Percentiles rank a stretch among this genome's conserved stretches.
Conservation (phyloP, 1,140 invertebrate genomes). For the Lutraria rhynchaena region DNA sequence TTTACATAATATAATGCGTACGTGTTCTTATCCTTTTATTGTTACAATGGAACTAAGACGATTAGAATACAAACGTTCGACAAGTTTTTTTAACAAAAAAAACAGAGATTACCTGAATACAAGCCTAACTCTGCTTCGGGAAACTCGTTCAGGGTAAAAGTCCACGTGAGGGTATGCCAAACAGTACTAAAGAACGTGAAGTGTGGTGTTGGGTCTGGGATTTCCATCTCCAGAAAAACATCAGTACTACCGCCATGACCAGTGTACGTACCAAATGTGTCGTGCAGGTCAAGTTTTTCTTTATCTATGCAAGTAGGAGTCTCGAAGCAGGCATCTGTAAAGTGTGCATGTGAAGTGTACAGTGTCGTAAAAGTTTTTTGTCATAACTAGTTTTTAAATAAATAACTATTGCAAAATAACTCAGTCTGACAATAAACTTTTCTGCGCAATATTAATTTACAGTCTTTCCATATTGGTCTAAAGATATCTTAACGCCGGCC, state of each 20-base stretch:
- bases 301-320: conserved; percentile 41
- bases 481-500: too few species aligned
- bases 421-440: background rate
- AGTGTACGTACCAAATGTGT: conserved; percentile 18
- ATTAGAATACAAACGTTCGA: too few species aligned
- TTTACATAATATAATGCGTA: too few species aligned
- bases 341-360: too few species aligned
- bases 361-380: too few species aligned
- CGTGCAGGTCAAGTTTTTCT: background rate
- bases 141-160: conserved; percentile 8
- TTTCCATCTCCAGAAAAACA: conserved; percentile 9
- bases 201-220: conserved; percentile 12
- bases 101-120: conserved; percentile 1
- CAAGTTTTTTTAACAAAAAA: too few species aligned
- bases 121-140: background rate
- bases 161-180: conserved; percentile 42
- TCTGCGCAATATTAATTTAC: background rate
- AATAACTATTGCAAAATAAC: too few species aligned
- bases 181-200: conserved; percentile 2
- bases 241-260: conserved; percentile 26
- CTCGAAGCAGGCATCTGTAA: conserved; percentile 46
- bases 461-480: background rate
- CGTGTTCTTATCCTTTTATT: too few species aligned
- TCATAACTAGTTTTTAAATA: too few species aligned
- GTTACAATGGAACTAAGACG: too few species aligned